Percentiles rank a stretch among this genome's conserved stretches.
phyloP scores from a whole-genome alignment of 2,797 vertebrate genomes.

The Carapus acus region DNA sequence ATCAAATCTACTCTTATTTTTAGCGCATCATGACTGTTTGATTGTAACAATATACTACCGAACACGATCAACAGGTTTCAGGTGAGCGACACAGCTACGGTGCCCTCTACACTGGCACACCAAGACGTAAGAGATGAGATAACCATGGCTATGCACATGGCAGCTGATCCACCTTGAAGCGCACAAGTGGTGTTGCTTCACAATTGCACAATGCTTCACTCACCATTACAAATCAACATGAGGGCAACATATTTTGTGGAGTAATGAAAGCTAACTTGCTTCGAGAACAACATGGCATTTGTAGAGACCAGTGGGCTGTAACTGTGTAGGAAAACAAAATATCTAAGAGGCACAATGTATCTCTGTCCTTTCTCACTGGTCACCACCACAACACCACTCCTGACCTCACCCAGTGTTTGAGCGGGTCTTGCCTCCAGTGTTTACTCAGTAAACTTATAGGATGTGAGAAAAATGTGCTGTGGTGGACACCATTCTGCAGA shows the following conservation, averaged over 20 bases:
- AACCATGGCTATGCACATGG: neutral
- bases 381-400: slow-evolving; percentile 13
- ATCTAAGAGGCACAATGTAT: slow-evolving; percentile 36
- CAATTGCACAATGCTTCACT: slow-evolving; percentile 12
- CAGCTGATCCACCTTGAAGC: neutral
- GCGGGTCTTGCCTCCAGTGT: slow-evolving; percentile 6
- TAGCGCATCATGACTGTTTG: neutral
- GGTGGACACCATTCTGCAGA: no score
- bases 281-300: slow-evolving; percentile 40
- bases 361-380: slow-evolving; percentile 22
- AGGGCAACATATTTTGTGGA: slow-evolving; percentile 18
- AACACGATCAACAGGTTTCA: neutral
- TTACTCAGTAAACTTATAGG: slow-evolving; percentile 20
- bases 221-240: slow-evolving; percentile 9
- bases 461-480: slow-evolving; percentile 10
- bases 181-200: no score
- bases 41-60: slow-evolving; percentile 35
- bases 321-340: slow-evolving; percentile 31
- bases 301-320: slow-evolving; percentile 27
- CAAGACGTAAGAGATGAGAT: slow-evolving; percentile 7
- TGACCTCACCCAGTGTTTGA: slow-evolving; percentile 10
- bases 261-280: slow-evolving; percentile 15
- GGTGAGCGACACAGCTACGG: neutral
- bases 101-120: slow-evolving; percentile 10
- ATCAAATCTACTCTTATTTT: slow-evolving; percentile 9